Evolutionary conservation across 1,140 invertebrate species (phyloP).

Genomic region (Hyposmocoma kahamanoa): DNA sequence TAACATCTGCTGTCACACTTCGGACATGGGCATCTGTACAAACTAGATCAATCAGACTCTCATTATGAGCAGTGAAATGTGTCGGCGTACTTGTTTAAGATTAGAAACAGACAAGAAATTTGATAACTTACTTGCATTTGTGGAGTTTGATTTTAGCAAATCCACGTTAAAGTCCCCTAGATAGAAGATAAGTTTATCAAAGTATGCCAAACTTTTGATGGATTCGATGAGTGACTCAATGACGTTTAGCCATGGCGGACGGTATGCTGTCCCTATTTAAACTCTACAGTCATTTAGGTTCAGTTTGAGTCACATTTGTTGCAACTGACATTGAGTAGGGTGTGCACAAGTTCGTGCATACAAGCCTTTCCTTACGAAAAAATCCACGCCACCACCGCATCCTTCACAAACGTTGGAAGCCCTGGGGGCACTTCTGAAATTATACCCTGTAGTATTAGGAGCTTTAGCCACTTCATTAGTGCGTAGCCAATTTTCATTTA

Average conservation of each 20-base stretch:
- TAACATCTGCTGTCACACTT: not conserved
- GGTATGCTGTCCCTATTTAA: conserved; percentile 16
- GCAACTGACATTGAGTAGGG: conserved; percentile 6
- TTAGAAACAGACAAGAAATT: conserved; percentile 7
- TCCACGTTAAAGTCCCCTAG: conserved; percentile 18
- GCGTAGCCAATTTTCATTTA: conserved; percentile 10
- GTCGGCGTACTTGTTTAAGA: conserved; percentile 8
- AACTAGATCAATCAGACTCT: not conserved
- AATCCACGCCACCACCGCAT: conserved; percentile 12
- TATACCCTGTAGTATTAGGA: not conserved
- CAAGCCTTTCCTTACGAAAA: conserved; percentile 3
- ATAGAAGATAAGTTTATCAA: conserved; percentile 13
- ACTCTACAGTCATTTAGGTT: conserved; percentile 4
- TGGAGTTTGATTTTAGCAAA: not conserved
- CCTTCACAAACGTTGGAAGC: not conserved
- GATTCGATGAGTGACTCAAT: conserved; percentile 17
- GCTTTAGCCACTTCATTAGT: not conserved
- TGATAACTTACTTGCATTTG: conserved; percentile 5
- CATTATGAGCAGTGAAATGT: not conserved
- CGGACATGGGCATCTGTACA: not conserved
- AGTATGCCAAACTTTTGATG: not conserved
- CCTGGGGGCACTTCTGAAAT: not conserved
- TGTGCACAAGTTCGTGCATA: conserved; percentile 2
- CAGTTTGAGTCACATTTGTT: conserved; percentile 19
- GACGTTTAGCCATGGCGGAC: conserved; percentile 8